These are phyloP conservation scores for Thumatha senex DNA, from an alignment of 2,888 invertebrate species.

Conservation along the genomic window DNA sequence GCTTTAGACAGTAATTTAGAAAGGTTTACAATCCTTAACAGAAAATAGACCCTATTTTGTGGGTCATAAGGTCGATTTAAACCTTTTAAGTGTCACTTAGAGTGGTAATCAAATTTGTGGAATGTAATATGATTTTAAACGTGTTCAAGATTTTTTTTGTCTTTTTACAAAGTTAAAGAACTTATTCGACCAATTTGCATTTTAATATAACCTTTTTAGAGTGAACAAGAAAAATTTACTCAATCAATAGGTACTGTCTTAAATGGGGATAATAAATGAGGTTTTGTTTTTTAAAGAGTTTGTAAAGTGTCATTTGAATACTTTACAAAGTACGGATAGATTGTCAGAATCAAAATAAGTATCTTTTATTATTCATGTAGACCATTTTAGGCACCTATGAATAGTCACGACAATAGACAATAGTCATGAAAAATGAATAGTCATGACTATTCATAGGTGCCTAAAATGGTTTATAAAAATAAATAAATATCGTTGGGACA, in stretches of 20 bases:
- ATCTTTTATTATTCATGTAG: too few relatives aligned
- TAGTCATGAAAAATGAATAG: too few relatives aligned
- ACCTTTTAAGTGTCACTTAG: neutral
- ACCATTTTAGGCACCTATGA: too few relatives aligned
- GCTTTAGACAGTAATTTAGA: constrained; percentile 2
- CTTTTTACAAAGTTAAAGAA: constrained; percentile 4
- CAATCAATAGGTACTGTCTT: constrained; percentile 1
- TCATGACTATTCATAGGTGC: too few relatives aligned
- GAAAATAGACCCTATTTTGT: constrained; percentile 7
- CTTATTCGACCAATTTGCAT: constrained; percentile 4
- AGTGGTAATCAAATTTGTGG: constrained; percentile 8
- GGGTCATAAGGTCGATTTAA: neutral
- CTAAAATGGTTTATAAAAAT: too few relatives aligned
- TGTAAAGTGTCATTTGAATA: neutral
- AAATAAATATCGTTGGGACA: too few relatives aligned
- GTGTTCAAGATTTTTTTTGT: constrained; percentile 5
- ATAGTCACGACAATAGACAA: too few relatives aligned
- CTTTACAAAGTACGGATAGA: too few relatives aligned
- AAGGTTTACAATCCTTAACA: neutral
- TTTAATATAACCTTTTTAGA: constrained; percentile 1
- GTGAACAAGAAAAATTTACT: neutral
- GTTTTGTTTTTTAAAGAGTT: neutral
- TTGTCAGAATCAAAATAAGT: too few relatives aligned
- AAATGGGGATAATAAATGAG: neutral
- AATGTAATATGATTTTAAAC: constrained; percentile 7